Evolutionary conservation across 2,797 vertebrate species (phyloP), one percentile per base, ranked within the genome.

Genomic region (Mastacembelus armatus): DNA sequence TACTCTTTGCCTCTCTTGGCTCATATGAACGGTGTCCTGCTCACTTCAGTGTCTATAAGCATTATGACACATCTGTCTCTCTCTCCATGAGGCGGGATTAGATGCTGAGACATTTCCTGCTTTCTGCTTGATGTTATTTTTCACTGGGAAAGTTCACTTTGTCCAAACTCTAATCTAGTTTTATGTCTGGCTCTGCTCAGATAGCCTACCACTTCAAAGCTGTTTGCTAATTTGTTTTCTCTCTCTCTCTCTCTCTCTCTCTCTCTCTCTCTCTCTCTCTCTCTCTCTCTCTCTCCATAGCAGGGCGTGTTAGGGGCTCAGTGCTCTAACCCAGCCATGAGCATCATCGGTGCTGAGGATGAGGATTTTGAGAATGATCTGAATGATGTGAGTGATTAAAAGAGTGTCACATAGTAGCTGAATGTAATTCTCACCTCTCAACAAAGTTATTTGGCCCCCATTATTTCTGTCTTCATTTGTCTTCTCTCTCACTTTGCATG

Each of bases 331-430:
- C 77, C 85, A 91, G 92, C 92, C 33, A 84, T 94, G 90, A 94
- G 88, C 72, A 98, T 98, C 90, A 98, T 98, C 1, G 96, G 96
- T 39, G 96, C 96, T 0, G 96, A 98, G 83, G 96, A 98, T n/a
- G 96, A 98, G 82, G 95, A 96, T 58, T 98, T 98, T 65, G 96
- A 98, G 86, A 97, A 95, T 1, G 96, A 97, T 71, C 86, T 96
- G 63, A 93, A 93, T 52, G 91, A 92, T 35, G 95, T 96, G 85
- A 95, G 95, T 90, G 16, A 58, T 60, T 4, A 27, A 11, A 36
- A 30, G 0, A 16, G 18, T 5, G 8, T 1, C 14, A 24, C 5
- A 5, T 8, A 14, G 15, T 27, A n/a, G 24, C 24, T 18, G n/a
- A 19, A 2, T 57, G 1, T 11, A 4, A 15, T 48, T 8, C 21